Evolutionary conservation across 2,888 invertebrate species (phyloP).

Genomic region (Thelaira solivaga): DNA sequence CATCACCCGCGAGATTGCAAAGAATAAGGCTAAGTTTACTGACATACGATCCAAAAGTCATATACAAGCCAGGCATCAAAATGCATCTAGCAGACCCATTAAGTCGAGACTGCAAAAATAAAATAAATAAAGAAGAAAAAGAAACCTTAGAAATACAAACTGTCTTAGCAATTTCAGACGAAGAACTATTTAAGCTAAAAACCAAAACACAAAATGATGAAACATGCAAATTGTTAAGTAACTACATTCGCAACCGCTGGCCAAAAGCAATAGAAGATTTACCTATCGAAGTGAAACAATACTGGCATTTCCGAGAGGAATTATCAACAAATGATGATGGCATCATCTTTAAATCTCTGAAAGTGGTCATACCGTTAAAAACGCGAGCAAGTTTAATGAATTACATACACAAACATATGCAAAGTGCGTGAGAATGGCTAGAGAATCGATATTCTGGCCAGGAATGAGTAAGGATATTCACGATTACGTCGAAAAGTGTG

Average conservation of each 20-base stretch:
- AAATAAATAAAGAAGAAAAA: not conserved
- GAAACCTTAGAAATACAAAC: conserved; percentile 17
- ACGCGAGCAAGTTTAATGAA: not conserved
- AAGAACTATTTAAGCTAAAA: not conserved
- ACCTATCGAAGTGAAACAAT: not conserved
- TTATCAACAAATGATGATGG: not conserved
- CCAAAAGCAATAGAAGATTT: not conserved
- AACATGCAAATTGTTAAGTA: not conserved
- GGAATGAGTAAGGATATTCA: conserved; percentile 5
- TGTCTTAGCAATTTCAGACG: not conserved
- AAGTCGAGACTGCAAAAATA: conserved; percentile 8
- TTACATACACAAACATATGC: conserved; percentile 21
- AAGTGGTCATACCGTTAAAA: not conserved
- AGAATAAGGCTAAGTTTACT: conserved; percentile 13
- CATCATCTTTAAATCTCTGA: not conserved
- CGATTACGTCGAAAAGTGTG: conserved; percentile 10
- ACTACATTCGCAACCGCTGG: not conserved
- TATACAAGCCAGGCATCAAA: not conserved
- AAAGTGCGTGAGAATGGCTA: conserved; percentile 2
- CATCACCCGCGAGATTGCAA: not conserved
- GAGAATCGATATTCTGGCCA: conserved; percentile 19
- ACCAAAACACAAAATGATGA: not conserved
- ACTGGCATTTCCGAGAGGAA: not conserved
- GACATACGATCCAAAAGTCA: not conserved
- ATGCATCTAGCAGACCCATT: conserved; percentile 10